These are phyloP conservation scores for Apamea crenata DNA, from an alignment of 2,888 invertebrate genomes.

Conservation along the genomic window DNA sequence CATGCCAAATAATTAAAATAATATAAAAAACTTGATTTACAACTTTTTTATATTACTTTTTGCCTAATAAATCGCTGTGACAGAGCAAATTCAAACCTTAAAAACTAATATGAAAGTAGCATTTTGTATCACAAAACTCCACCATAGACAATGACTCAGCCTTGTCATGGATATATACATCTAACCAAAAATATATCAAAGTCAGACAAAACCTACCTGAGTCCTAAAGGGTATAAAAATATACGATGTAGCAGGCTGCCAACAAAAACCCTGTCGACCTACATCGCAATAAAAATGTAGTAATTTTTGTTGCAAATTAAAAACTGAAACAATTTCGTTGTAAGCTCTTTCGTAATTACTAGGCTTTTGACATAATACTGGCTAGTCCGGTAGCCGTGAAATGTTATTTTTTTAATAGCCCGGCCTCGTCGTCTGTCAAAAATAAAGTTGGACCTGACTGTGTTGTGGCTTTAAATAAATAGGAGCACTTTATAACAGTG, in stretches of 20 bases:
- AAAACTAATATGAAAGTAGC: conserved; percentile 1
- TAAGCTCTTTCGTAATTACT: conserved; percentile 50
- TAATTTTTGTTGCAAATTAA: conserved; percentile 45
- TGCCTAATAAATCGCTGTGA: too few relatives aligned
- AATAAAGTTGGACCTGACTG: neutral
- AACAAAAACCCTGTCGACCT: conserved; percentile 27
- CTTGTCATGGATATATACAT: conserved; percentile 21
- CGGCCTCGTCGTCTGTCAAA: neutral
- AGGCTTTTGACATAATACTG: conserved; percentile 38
- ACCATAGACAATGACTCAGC: conserved; percentile 13
- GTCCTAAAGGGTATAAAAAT: conserved; percentile 40
- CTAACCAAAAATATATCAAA: conserved; percentile 43
- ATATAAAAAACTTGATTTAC: too few relatives aligned
- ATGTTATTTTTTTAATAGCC: conserved; percentile 23
- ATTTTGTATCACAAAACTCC: conserved; percentile 1
- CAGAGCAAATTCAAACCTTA: neutral
- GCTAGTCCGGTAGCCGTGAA: neutral
- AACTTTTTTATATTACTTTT: neutral
- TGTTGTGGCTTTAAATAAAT: neutral
- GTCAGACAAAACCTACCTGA: conserved; percentile 39
- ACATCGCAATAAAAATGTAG: conserved; percentile 43
- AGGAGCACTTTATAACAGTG: neutral
- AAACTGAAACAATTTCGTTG: conserved; percentile 57
- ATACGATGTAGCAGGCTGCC: conserved; percentile 34
- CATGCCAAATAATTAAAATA: too few relatives aligned